Evolutionary conservation across 2,888 invertebrate genomes (phyloP).

Genomic region (Aleiodes leptofemur): DNA sequence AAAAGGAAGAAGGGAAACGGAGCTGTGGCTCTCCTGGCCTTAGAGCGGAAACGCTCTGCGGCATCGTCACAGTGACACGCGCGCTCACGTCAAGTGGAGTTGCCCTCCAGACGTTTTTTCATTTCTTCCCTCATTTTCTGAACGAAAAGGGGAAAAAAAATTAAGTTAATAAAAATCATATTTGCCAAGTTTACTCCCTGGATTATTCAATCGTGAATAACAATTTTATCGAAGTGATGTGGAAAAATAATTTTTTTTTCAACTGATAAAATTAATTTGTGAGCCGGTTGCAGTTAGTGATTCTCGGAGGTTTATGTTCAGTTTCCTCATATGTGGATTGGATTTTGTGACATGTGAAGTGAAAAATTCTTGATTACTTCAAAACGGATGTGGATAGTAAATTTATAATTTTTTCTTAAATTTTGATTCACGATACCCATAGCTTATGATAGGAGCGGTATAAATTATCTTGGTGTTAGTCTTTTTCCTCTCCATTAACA

Average conservation of each 20-base stretch:
- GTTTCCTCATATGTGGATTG: neutral
- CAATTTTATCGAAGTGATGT: neutral
- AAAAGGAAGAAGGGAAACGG: conserved; percentile 50
- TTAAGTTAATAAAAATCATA: neutral
- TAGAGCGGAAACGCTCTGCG: conserved; percentile 73
- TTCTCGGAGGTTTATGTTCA: neutral
- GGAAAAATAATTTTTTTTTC: neutral
- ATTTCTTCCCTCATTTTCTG: conserved; percentile 41
- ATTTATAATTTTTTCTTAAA: too few species aligned
- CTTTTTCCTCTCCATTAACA: too few species aligned
- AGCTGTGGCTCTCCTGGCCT: conserved; percentile 58
- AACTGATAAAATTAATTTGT: neutral
- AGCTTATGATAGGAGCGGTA: too few species aligned
- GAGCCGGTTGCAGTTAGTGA: neutral
- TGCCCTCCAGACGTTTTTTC: conserved; percentile 45
- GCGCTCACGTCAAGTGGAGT: conserved; percentile 74
- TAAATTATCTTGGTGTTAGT: too few species aligned
- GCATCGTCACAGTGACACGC: conserved; percentile 75
- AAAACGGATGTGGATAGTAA: too few species aligned
- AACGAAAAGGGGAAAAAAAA: neutral
- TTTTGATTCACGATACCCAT: too few species aligned
- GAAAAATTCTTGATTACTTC: neutral
- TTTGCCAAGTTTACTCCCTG: conserved; percentile 5
- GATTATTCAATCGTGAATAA: neutral
- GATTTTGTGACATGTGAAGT: conserved; percentile 22